Percentiles rank a stretch among this genome's conserved stretches.
These are phyloP conservation scores for Syncerus caffer DNA, from an alignment of 2,797 vertebrate genomes.

Conservation along the genomic window DNA sequence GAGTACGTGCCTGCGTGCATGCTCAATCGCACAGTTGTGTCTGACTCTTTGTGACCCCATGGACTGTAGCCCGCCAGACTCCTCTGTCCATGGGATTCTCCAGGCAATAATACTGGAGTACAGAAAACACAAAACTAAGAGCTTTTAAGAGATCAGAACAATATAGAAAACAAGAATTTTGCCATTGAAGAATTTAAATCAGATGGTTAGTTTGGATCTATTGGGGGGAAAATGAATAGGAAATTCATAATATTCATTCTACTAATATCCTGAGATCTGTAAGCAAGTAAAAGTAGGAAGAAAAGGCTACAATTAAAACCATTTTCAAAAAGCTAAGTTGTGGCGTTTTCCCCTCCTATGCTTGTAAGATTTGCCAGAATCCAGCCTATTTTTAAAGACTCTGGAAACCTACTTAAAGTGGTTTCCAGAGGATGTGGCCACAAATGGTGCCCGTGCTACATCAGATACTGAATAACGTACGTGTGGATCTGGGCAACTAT, in stretches of 20 bases:
- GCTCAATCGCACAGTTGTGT: not conserved
- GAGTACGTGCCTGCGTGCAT: not conserved
- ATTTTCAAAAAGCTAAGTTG: conserved; percentile 45
- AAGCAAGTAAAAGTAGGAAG: conserved; percentile 8
- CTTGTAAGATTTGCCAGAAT: conserved; percentile 13
- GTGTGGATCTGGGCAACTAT: conserved; percentile 73
- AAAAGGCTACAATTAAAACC: conserved; percentile 50
- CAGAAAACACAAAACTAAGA: conserved; percentile 38
- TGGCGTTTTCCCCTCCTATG: not conserved
- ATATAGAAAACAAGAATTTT: conserved; percentile 19
- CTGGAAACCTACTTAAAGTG: conserved; percentile 72
- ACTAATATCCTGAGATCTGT: conserved; percentile 35
- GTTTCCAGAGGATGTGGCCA: conserved; percentile 76
- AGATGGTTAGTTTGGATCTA: not conserved
- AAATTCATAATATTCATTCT: conserved; percentile 33
- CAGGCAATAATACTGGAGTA: not conserved
- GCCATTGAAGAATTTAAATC: conserved; percentile 23
- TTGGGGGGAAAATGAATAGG: not conserved
- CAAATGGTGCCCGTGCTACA: conserved; percentile 67
- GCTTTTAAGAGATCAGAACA: not conserved
- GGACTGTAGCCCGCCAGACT: not conserved
- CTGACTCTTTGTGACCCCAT: not conserved
- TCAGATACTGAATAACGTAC: conserved; percentile 74
- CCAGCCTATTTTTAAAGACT: conserved; percentile 52
- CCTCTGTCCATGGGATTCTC: not conserved